A percentile compares a stretch with the other conserved stretches of the same genome.
Evolutionary conservation across 2,797 vertebrate species (phyloP).

Genomic region (Sus cebifrons): DNA sequence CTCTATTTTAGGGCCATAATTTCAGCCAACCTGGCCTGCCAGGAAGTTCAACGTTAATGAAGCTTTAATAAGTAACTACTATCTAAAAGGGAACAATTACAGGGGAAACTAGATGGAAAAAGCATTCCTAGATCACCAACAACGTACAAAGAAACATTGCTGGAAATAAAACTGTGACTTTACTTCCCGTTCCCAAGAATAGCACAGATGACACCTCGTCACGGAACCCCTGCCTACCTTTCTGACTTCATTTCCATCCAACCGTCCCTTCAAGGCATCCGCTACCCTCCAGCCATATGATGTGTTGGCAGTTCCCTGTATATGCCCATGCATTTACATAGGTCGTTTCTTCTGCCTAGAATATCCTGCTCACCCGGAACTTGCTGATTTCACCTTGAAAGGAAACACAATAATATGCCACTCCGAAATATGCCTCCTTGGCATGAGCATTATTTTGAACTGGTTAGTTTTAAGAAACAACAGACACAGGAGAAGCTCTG

Average conservation of each 20-base stretch:
- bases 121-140: neutral
- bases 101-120: neutral
- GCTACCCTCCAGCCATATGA: neutral
- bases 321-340: neutral
- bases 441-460: neutral
- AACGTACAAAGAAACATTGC: conserved; percentile 28
- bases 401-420: neutral
- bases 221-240: neutral
- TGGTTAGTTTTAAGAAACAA: neutral
- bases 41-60: conserved; percentile 11
- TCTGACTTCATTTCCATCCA: neutral
- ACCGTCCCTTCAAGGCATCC: neutral
- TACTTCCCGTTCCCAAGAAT: neutral
- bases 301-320: neutral
- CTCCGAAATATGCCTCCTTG: neutral
- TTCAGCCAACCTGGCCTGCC: neutral
- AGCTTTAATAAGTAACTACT: neutral
- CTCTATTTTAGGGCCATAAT: neutral
- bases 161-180: conserved; percentile 49
- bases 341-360: conserved; percentile 14
- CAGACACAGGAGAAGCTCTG: neutral
- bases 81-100: conserved; percentile 4
- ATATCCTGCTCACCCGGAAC: neutral
- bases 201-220: neutral
- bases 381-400: conserved; percentile 9